These are phyloP conservation scores for Pygoscelis antarcticus DNA, from an alignment of 2,113 vertebrate genomes.

Conservation along the genomic window DNA sequence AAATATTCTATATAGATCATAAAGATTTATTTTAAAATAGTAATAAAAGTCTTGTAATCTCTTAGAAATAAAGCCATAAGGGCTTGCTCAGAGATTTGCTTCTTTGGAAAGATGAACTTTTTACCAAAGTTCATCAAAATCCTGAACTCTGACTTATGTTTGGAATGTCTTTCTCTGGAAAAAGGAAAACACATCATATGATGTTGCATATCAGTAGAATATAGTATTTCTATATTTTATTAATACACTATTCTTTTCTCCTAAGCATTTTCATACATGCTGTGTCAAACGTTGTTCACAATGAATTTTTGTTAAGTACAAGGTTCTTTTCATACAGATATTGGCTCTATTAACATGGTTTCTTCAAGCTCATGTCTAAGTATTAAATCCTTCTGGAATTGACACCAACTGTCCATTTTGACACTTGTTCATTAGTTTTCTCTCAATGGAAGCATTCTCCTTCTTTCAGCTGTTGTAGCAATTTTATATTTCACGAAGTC, in stretches of 20 bases:
- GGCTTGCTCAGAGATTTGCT: background rate
- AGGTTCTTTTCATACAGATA: constrained; percentile 34
- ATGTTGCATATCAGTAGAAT: background rate
- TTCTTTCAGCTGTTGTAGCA: constrained; percentile 64
- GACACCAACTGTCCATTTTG: constrained; percentile 65
- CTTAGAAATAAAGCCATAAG: background rate
- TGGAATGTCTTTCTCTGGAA: constrained; percentile 20
- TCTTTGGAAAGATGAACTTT: background rate
- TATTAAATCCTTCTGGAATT: constrained; percentile 65
- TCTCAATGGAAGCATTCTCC: constrained; percentile 58
- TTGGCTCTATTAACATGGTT: background rate
- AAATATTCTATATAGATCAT: background rate
- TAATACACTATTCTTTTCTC: constrained; percentile 17
- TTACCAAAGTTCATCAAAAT: background rate
- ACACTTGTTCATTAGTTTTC: constrained; percentile 57
- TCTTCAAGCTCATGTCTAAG: constrained; percentile 26
- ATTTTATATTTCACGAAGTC: constrained; percentile 39
- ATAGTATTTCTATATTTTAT: background rate
- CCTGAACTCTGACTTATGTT: background rate
- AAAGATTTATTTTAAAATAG: background rate
- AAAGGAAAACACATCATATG: background rate
- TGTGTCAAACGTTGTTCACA: constrained; percentile 7
- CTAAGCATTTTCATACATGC: background rate
- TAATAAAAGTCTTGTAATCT: background rate
- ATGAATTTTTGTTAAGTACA: constrained; percentile 28